Evolutionary conservation across 2,113 vertebrate genomes (phyloP), one percentile per base, ranked within the genome.

Genomic region (Cygnus buccinator): DNA sequence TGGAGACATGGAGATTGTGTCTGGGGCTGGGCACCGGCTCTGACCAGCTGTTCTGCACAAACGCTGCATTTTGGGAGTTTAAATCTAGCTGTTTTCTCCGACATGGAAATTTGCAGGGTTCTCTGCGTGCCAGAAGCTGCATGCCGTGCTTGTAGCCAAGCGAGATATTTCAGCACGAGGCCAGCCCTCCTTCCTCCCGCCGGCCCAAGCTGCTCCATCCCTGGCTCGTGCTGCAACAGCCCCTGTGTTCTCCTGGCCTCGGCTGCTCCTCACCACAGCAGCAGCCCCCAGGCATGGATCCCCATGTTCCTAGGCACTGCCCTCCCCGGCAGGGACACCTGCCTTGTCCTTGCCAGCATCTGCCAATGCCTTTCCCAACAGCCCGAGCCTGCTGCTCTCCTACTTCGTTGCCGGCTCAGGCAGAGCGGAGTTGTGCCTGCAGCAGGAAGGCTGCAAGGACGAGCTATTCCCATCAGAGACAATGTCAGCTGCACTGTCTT

Each of bases 201-300:
- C 4, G 41, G n/a, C 37, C 48, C 58, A 2, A 8, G 70, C 31
- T 54, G 41, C 58, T 94, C 82, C n/a, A 8, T 19, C 2, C 2
- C 71, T n/a, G 50, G 17, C 33, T 74, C 2, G 1, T 41, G 78
- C 61, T 5, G 2, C 33, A 21, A 73, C 67, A 79, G 35, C 20
- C 52, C 67, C 61, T 0, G 0, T 0, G 0, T 0, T 0, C 13
- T 63, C 58, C 3, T 0, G 0, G 65, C 33, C 62, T 33, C 7
- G 0, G 58, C 50, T 52, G 22, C 50, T 52, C 50, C 23, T 52
- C 2, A 1, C 23, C 50, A 14, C 50, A 52, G 50, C 50, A 52
- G 50, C 50, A 52, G 50, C 50, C 50, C 50, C 12, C 50, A 52
- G 48, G 48, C 48, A 23, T 11, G 3, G 48, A 50, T 23, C 22